phyloP scores from a whole-genome alignment of 2,797 vertebrate genomes.

The Ispidina picta region DNA sequence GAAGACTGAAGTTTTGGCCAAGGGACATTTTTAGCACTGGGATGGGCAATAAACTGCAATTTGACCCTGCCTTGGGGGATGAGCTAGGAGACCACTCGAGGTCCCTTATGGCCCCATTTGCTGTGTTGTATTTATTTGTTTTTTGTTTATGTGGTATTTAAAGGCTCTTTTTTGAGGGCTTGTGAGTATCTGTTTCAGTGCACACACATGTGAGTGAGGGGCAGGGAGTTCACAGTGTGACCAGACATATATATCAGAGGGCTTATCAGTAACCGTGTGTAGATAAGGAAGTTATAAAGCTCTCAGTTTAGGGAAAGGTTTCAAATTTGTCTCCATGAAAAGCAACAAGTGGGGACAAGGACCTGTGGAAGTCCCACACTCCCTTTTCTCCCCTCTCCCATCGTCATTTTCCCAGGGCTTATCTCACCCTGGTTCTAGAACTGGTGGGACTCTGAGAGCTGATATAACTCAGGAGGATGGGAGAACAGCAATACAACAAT shows the following conservation, averaged over 20 bases:
- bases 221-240: not conserved
- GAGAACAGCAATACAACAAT: not conserved
- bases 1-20: constrained; percentile 8
- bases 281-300: constrained; percentile 19
- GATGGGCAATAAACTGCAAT: constrained; percentile 1
- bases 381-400: not conserved
- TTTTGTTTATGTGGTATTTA: constrained; percentile 12
- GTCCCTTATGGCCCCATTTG: constrained; percentile 9
- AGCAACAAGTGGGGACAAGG: not conserved
- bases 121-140: not conserved
- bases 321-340: not conserved
- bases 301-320: constrained; percentile 3
- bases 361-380: not conserved
- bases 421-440: not conserved
- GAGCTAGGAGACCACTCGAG: not conserved
- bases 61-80: not conserved
- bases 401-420: not conserved
- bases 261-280: not conserved
- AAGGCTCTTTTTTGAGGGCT: not conserved
- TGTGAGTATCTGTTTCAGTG: not conserved
- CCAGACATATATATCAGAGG: not conserved
- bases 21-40: constrained; percentile 23
- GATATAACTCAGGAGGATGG: not conserved
- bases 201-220: not conserved
- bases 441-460: not conserved